A percentile compares a stretch with the other conserved stretches of the same genome.
These are phyloP conservation scores for Hyles vespertilio DNA, from an alignment of 1,140 invertebrate genomes.

Conservation along the genomic window DNA sequence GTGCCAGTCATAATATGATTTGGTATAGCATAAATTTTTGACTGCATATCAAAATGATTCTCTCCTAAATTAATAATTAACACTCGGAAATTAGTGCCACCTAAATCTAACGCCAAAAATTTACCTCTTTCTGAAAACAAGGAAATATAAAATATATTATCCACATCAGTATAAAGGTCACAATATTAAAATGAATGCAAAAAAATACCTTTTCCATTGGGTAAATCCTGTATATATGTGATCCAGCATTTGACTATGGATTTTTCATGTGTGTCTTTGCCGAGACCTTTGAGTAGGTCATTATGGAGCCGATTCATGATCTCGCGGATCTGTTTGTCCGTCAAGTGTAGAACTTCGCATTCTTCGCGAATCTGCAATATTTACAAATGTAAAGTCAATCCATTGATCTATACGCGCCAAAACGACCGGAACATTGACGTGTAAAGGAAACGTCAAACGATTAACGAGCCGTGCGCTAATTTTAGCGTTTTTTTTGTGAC, in stretches of 20 bases:
- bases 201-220: conserved; percentile 90
- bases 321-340: conserved; percentile 86
- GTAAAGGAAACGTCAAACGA: neutral
- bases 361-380: conserved; percentile 88
- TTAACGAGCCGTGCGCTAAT: conserved; percentile 7
- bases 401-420: neutral
- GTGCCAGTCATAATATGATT: conserved; percentile 95
- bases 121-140: conserved; percentile 90
- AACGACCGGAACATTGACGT: conserved; percentile 7
- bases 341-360: conserved; percentile 89
- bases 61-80: conserved; percentile 92
- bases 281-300: conserved; percentile 89
- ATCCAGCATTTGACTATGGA: conserved; percentile 92
- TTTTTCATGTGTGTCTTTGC: conserved; percentile 84
- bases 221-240: conserved; percentile 97
- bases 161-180: neutral
- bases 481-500: conserved; percentile 13
- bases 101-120: conserved; percentile 97
- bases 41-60: conserved; percentile 92
- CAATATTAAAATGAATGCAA: conserved; percentile 3
- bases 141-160: conserved; percentile 16
- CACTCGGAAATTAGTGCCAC: conserved; percentile 99
- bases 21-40: conserved; percentile 97
- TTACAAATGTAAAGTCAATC: conserved; percentile 9
- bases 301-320: conserved; percentile 85